These are phyloP conservation scores for Archaeoteleia sp. DNA, from an alignment of 2,888 invertebrate genomes.

Conservation along the genomic window DNA sequence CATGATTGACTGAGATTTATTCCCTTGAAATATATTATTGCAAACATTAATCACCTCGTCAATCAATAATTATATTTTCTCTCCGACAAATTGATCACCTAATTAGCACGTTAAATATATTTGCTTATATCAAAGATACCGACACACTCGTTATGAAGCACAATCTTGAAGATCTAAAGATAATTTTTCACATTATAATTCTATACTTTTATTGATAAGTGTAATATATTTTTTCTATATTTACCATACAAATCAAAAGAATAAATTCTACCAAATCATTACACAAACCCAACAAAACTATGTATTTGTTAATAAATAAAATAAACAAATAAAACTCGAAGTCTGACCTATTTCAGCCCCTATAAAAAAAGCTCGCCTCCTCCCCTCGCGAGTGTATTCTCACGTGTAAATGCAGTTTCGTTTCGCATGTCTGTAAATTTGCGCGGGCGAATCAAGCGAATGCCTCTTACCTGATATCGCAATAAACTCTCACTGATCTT, in stretches of 20 bases:
- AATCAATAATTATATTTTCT: slow-evolving; percentile 26
- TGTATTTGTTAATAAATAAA: background rate
- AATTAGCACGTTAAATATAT: slow-evolving; percentile 39
- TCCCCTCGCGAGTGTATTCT: slow-evolving; percentile 18
- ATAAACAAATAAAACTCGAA: slow-evolving; percentile 15
- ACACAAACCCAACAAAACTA: too few relatives aligned
- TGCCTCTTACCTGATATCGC: slow-evolving; percentile 43
- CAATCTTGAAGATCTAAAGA: background rate
- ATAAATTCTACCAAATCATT: too few relatives aligned
- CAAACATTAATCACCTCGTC: slow-evolving; percentile 32
- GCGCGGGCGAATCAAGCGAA: slow-evolving; percentile 49
- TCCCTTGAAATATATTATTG: slow-evolving; percentile 31
- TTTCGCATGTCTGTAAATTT: slow-evolving; percentile 36
- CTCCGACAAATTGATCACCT: slow-evolving; percentile 34
- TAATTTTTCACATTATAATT: too few relatives aligned
- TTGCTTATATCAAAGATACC: slow-evolving; percentile 27
- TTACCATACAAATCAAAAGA: too few relatives aligned
- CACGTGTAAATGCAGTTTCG: slow-evolving; percentile 31
- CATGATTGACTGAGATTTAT: slow-evolving; percentile 24
- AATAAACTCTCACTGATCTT: slow-evolving; percentile 42
- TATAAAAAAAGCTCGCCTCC: slow-evolving; percentile 7
- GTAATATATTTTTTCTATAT: too few relatives aligned
- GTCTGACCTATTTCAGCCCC: slow-evolving; percentile 25
- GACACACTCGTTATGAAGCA: background rate
- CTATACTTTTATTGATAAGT: too few relatives aligned